Percentiles rank a stretch among this genome's conserved stretches.
These are phyloP conservation scores for Paguma larvata DNA, from an alignment of 2,797 vertebrate species.

Conservation along the genomic window DNA sequence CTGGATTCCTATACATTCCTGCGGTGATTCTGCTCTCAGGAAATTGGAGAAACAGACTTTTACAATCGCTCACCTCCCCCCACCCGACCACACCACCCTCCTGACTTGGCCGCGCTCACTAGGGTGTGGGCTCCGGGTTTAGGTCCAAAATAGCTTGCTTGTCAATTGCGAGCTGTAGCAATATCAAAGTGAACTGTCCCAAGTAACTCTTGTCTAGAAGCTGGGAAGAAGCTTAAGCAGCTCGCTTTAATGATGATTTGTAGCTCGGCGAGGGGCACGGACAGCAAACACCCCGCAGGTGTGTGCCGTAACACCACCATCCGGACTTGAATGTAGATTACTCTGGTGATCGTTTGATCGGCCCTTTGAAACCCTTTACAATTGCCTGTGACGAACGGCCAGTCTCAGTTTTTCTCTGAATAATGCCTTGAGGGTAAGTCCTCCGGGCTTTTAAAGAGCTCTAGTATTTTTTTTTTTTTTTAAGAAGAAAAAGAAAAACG, in stretches of 20 bases:
- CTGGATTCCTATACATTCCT: neutral
- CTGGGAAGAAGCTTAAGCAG: constrained; percentile 87
- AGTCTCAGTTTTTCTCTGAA: constrained; percentile 88
- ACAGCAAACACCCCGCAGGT: constrained; percentile 91
- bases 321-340: constrained; percentile 91
- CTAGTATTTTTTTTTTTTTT: constrained; percentile 79
- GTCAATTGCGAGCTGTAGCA: constrained; percentile 86
- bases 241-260: constrained; percentile 90
- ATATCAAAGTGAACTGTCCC: constrained; percentile 88
- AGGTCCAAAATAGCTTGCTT: constrained; percentile 75
- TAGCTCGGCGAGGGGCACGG: constrained; percentile 88
- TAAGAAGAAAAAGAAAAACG: constrained; percentile 65
- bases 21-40: neutral
- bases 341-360: constrained; percentile 91
- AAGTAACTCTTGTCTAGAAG: constrained; percentile 86
- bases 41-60: neutral
- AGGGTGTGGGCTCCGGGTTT: constrained; percentile 66
- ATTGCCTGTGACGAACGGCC: constrained; percentile 92
- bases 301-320: constrained; percentile 89
- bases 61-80: neutral
- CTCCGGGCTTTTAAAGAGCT: constrained; percentile 89
- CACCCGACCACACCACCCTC: neutral
- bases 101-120: neutral
- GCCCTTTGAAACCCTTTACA: constrained; percentile 91
- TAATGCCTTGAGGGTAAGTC: constrained; percentile 90